Percentiles rank a stretch among this genome's conserved stretches.
phyloP scores from a whole-genome alignment of 2,797 vertebrate genomes.

The Euphonia xanthogaster region DNA sequence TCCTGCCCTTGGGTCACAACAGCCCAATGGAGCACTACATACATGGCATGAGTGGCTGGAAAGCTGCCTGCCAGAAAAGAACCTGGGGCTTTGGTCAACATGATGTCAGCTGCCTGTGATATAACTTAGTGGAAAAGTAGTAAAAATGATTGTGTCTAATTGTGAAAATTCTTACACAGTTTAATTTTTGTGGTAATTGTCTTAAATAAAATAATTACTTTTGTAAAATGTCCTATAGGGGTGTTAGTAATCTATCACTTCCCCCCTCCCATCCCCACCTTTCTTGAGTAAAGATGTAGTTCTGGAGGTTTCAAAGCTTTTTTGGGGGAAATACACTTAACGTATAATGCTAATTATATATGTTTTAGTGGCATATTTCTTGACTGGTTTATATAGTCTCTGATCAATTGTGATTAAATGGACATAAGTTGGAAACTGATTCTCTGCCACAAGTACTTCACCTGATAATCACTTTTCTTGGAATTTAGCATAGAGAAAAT shows the following conservation, averaged over 20 bases:
- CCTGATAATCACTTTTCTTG: neutral
- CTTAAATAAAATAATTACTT: neutral
- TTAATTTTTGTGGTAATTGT: neutral
- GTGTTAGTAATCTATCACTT: neutral
- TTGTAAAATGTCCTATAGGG: neutral
- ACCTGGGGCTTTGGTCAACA: fast-evolving
- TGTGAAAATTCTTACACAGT: neutral
- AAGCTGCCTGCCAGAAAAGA: neutral
- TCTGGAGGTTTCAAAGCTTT: neutral
- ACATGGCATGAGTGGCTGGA: neutral
- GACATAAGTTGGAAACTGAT: neutral
- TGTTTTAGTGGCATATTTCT: neutral
- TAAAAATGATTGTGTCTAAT: neutral
- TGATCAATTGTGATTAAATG: neutral
- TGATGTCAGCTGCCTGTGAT: neutral
- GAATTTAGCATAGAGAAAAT: neutral
- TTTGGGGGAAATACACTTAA: neutral
- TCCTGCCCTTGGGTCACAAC: neutral
- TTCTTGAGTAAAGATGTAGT: neutral
- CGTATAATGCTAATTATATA: neutral
- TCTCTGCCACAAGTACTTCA: neutral
- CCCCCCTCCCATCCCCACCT: fast-evolving
- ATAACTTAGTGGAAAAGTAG: neutral
- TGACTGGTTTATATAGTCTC: neutral
- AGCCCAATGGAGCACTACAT: neutral